Evolutionary conservation across 2,888 invertebrate genomes (phyloP).

Genomic region (Dugesia japonica): DNA sequence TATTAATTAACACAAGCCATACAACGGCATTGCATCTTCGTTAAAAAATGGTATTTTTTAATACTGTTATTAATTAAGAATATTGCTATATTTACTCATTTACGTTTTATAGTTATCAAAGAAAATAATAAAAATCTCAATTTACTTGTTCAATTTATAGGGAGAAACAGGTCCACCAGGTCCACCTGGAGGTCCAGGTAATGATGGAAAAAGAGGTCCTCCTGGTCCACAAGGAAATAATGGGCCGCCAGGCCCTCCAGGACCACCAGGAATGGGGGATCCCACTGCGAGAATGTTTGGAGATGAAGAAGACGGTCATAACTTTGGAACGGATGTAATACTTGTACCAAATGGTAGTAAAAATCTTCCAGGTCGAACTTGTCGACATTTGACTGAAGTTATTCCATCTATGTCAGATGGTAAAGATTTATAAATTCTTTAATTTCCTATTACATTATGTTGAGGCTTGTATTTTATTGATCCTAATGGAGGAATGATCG

Average conservation of each 20-base stretch:
- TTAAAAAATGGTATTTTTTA: too few relatives aligned
- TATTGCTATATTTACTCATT: too few relatives aligned
- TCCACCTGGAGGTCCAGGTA: conserved; percentile 4
- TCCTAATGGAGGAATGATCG: conserved; percentile 32
- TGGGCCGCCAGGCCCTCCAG: conserved; percentile 25
- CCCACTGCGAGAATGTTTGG: not conserved
- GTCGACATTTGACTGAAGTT: conserved; percentile 63
- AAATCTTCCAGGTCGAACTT: conserved; percentile 67
- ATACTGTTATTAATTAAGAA: too few relatives aligned
- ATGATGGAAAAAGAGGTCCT: conserved; percentile 17
- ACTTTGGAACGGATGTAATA: conserved; percentile 50
- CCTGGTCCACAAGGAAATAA: not conserved
- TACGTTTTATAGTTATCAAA: too few relatives aligned
- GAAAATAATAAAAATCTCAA: too few relatives aligned
- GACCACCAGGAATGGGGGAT: conserved; percentile 9
- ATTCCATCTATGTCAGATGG: conserved; percentile 64
- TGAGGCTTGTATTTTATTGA: conserved; percentile 31
- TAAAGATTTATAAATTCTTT: too few relatives aligned
- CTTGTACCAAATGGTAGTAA: conserved; percentile 62
- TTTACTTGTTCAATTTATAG: not conserved
- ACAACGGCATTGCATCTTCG: too few relatives aligned
- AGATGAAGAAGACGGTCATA: conserved; percentile 39
- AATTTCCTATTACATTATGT: conserved; percentile 30
- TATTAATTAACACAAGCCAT: too few relatives aligned
- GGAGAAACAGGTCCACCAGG: conserved; percentile 2